Conservation (phyloP, 1,140 invertebrate genomes). For the Coenobita brevimanus region DNA sequence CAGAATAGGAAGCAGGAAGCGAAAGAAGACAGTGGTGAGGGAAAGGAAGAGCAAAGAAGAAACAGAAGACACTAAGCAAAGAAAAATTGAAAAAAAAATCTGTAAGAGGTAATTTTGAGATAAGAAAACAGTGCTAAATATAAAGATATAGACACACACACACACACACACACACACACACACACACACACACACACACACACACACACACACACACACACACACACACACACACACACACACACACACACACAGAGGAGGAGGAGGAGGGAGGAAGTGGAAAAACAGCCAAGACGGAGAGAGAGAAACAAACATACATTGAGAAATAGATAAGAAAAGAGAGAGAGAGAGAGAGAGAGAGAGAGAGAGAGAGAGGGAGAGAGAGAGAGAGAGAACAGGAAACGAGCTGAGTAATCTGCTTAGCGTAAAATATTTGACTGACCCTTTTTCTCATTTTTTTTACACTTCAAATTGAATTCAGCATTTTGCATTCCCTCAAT, state of each 20-base stretch:
- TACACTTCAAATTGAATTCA: too few species aligned
- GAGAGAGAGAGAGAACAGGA: constrained; percentile 20
- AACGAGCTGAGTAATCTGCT: too few species aligned
- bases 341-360: too few species aligned
- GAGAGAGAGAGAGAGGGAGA: background rate
- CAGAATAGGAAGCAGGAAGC: background rate
- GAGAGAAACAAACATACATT: background rate
- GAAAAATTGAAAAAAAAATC: background rate
- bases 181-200: constrained; percentile 8
- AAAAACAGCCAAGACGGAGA: background rate
- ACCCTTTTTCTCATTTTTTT: too few species aligned
- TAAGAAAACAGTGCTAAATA: too few species aligned
- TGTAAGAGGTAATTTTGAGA: too few species aligned
- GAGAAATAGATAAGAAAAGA: background rate
- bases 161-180: constrained; percentile 12
- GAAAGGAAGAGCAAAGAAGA: background rate
- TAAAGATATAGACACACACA: too few species aligned
- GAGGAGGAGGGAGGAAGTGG: background rate
- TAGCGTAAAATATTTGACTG: too few species aligned
- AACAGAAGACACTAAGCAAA: too few species aligned
- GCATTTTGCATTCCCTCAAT: too few species aligned
- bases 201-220: constrained; percentile 2
- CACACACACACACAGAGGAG: background rate
- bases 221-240: constrained; percentile 13
- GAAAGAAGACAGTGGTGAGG: background rate